phyloP scores from a whole-genome alignment of 2,113 vertebrate genomes.

The Dipodomys stephensi region DNA sequence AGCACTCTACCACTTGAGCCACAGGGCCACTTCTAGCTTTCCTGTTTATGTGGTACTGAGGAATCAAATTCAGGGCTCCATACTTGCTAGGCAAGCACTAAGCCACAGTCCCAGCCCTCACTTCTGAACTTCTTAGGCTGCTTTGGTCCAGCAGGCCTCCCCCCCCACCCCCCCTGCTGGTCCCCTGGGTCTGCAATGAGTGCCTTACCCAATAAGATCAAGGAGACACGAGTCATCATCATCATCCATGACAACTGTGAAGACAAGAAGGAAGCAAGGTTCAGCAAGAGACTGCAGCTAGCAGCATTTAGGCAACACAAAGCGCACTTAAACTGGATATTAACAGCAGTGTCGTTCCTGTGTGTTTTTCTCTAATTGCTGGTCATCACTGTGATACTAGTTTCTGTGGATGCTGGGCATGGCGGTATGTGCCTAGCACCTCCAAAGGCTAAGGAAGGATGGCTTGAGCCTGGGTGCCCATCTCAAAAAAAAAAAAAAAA shows the following conservation, averaged over 20 bases:
- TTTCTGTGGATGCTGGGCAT: background rate
- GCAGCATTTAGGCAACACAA: too few species aligned
- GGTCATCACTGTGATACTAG: background rate
- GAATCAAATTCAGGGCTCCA: too few species aligned
- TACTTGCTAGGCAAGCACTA: too few species aligned
- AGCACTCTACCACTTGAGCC: too few species aligned
- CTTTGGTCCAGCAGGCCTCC: background rate
- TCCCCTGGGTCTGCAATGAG: background rate
- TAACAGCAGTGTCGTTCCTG: background rate
- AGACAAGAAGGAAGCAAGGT: constrained; percentile 68
- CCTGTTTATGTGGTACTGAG: too few species aligned
- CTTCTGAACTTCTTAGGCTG: background rate
- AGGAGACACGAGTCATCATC: constrained; percentile 99
- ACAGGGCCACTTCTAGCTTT: too few species aligned
- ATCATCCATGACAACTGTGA: constrained; percentile 99
- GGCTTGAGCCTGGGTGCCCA: background rate
- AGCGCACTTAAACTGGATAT: background rate
- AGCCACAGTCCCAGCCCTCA: background rate
- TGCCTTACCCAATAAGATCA: constrained; percentile 98
- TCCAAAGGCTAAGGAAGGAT: background rate
- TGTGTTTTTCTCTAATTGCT: background rate
- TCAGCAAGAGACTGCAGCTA: background rate
- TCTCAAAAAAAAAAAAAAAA: background rate
- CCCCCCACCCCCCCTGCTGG: background rate
- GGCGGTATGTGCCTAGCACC: too few species aligned